Evolutionary conservation across 2,113 vertebrate species (phyloP).

Genomic region (Lasiurus cinereus): DNA sequence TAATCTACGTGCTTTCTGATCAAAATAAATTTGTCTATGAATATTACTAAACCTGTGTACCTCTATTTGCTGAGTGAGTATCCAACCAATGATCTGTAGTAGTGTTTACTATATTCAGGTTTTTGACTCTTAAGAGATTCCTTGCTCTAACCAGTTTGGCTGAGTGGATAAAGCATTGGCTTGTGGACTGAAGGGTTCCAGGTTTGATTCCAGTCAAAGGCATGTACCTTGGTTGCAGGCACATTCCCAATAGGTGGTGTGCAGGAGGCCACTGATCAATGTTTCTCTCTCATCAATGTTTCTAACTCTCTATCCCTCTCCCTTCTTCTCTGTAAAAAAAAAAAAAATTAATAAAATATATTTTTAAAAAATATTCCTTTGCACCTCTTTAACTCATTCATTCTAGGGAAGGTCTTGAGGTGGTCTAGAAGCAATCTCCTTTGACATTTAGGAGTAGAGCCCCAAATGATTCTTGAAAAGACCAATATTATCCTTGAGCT

Average conservation of each 20-base stretch:
- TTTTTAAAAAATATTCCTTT: background rate
- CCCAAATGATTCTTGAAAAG: slow-evolving; percentile 2
- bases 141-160: background rate
- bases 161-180: no score
- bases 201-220: no score
- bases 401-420: background rate
- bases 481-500: slow-evolving; percentile 7
- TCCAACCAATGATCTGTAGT: background rate
- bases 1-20: background rate
- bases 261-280: no score
- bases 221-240: no score
- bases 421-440: background rate
- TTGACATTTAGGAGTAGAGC: background rate
- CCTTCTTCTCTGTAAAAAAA: no score
- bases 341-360: no score
- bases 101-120: background rate
- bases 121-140: background rate
- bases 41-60: background rate
- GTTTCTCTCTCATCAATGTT: no score
- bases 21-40: slow-evolving; percentile 35
- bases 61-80: background rate
- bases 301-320: no score
- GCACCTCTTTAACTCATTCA: background rate
- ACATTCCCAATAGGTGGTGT: no score
- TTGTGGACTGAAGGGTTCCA: no score